phyloP scores from a whole-genome alignment of 1,140 invertebrate species.

The Geopemphigus sp. region DNA sequence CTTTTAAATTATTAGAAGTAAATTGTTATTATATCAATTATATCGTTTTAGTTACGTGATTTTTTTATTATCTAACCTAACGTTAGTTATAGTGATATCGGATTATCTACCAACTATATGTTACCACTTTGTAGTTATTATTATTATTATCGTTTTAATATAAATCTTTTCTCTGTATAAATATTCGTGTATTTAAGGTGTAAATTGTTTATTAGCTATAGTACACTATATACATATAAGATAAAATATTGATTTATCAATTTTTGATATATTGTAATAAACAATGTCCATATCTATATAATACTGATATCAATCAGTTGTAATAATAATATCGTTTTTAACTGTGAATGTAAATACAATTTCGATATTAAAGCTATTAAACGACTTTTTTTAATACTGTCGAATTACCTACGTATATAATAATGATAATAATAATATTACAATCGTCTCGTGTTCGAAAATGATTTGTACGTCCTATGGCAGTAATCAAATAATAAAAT shows the following conservation, averaged over 20 bases:
- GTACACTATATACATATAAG: background rate
- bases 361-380: background rate
- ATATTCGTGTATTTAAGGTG: background rate
- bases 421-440: too few relatives aligned
- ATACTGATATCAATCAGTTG: constrained; percentile 12
- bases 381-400: background rate
- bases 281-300: constrained; percentile 27
- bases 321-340: constrained; percentile 1
- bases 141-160: background rate
- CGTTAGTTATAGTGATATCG: background rate
- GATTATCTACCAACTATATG: background rate
- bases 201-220: background rate
- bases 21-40: background rate
- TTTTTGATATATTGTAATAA: constrained; percentile 8
- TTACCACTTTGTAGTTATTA: constrained; percentile 1
- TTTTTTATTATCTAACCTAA: background rate
- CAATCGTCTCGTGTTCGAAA: too few relatives aligned
- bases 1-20: background rate
- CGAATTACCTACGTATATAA: background rate
- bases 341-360: constrained; percentile 13
- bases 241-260: too few relatives aligned
- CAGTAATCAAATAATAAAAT: too few relatives aligned
- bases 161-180: background rate
- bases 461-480: too few relatives aligned
- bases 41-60: background rate